A percentile compares a stretch with the other conserved stretches of the same genome.
Conservation (phyloP, 2,113 vertebrate genomes). For the Lepidiolamprologus cunningtoni region DNA sequence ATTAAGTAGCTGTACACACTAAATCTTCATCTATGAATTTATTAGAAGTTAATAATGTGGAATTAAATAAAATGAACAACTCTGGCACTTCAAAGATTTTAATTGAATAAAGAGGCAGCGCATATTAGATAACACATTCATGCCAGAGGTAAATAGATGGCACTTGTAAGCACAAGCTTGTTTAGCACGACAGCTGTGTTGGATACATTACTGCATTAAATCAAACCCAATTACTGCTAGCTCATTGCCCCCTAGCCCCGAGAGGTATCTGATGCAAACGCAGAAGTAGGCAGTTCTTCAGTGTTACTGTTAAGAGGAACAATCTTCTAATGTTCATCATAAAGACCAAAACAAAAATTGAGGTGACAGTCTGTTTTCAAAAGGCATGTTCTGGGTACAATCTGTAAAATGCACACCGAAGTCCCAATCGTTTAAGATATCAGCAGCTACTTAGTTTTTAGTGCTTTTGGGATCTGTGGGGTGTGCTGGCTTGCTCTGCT, state of each 20-base stretch:
- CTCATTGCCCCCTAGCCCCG: slow-evolving; percentile 32
- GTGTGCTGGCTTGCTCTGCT: background rate
- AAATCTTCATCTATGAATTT: background rate
- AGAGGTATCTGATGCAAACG: slow-evolving; percentile 14
- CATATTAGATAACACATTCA: slow-evolving; percentile 29
- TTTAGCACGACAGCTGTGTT: slow-evolving; percentile 50
- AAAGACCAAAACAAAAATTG: background rate
- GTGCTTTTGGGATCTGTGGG: background rate
- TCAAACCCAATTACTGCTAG: slow-evolving; percentile 57
- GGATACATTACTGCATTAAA: slow-evolving; percentile 55
- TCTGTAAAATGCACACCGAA: background rate
- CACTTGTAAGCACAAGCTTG: slow-evolving; percentile 23
- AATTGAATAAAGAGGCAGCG: slow-evolving; percentile 1
- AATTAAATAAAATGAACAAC: slow-evolving; percentile 22
- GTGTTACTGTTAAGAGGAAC: background rate
- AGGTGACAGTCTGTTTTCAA: background rate
- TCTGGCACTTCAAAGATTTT: background rate
- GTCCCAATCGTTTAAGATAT: background rate
- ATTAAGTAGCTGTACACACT: background rate
- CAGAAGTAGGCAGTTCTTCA: background rate
- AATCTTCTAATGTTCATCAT: background rate
- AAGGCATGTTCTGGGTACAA: background rate
- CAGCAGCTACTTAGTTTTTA: background rate
- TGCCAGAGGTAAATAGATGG: slow-evolving; percentile 35
- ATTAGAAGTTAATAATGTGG: background rate